A percentile compares a stretch with the other conserved stretches of the same genome.
Evolutionary conservation across 1,140 invertebrate genomes (phyloP).

Genomic region (Drosophila jambulina): DNA sequence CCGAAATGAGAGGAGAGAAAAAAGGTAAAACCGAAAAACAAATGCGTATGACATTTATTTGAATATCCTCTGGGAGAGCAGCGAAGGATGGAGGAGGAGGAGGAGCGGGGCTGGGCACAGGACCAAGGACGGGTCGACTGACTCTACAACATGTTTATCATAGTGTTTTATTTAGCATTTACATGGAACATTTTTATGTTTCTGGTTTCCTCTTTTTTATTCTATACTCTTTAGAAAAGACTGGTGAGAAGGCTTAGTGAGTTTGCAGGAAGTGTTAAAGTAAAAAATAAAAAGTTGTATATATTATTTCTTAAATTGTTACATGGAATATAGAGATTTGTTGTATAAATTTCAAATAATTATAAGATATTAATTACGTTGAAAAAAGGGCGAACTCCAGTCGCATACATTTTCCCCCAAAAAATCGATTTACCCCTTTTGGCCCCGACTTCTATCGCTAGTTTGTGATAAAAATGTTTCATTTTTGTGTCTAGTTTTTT

Average conservation of each 20-base stretch:
- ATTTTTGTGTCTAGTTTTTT: constrained; percentile 81
- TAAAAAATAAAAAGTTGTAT: background rate
- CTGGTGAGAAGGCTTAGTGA: background rate
- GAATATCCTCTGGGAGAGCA: constrained; percentile 77
- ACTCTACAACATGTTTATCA: constrained; percentile 74
- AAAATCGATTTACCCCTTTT: background rate
- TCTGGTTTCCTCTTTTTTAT: constrained; percentile 12
- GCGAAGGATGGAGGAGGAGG: background rate
- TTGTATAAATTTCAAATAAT: background rate
- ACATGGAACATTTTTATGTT: constrained; percentile 52
- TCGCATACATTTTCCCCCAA: constrained; percentile 1
- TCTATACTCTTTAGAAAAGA: constrained; percentile 31
- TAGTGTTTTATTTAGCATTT: constrained; percentile 79
- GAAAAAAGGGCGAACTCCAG: background rate
- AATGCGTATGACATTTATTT: constrained; percentile 84
- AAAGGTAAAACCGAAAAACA: constrained; percentile 72
- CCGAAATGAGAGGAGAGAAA: constrained; percentile 39
- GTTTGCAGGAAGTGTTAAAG: background rate
- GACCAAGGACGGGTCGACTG: constrained; percentile 28
- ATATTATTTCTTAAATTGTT: too few relatives aligned
- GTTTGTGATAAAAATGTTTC: constrained; percentile 79
- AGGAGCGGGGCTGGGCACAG: background rate
- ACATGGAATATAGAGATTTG: background rate
- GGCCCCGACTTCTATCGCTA: constrained; percentile 45
- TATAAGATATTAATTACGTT: background rate